A percentile compares a stretch with the other conserved stretches of the same genome.
Conservation (phyloP, 2,888 invertebrate genomes). For the Clanis bilineata region DNA sequence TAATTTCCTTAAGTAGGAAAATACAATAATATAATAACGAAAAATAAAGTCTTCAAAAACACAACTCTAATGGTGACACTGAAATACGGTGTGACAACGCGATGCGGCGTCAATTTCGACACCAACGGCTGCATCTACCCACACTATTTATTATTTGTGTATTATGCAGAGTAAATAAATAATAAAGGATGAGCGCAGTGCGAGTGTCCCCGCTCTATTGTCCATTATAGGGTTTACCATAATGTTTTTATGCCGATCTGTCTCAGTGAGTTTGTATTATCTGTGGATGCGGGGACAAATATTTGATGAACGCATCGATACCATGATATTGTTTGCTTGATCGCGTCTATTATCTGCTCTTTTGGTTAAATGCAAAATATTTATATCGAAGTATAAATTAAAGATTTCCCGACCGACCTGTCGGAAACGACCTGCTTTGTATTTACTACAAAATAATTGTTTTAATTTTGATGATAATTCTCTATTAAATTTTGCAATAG, state of each 20-base stretch:
- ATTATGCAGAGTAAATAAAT: conserved; percentile 76
- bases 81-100: conserved; percentile 15
- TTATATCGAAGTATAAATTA: too few relatives aligned
- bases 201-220: conserved; percentile 61
- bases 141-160: conserved; percentile 74
- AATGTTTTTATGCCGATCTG: conserved; percentile 59
- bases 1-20: too few relatives aligned
- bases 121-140: conserved; percentile 66
- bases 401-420: too few relatives aligned
- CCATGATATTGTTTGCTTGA: conserved; percentile 7
- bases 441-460: too few relatives aligned
- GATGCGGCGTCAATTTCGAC: conserved; percentile 73
- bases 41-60: background rate
- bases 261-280: conserved; percentile 59
- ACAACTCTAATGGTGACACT: background rate
- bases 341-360: background rate
- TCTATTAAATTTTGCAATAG: too few relatives aligned
- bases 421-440: too few relatives aligned
- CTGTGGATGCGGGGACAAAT: conserved; percentile 66
- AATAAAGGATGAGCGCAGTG: conserved; percentile 60
- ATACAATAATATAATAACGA: background rate
- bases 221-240: conserved; percentile 53
- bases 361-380: background rate
- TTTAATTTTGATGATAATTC: too few relatives aligned
- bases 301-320: conserved; percentile 46